These are phyloP conservation scores for Lagopus leucura DNA, from an alignment of 2,113 vertebrate species.

Conservation along the genomic window DNA sequence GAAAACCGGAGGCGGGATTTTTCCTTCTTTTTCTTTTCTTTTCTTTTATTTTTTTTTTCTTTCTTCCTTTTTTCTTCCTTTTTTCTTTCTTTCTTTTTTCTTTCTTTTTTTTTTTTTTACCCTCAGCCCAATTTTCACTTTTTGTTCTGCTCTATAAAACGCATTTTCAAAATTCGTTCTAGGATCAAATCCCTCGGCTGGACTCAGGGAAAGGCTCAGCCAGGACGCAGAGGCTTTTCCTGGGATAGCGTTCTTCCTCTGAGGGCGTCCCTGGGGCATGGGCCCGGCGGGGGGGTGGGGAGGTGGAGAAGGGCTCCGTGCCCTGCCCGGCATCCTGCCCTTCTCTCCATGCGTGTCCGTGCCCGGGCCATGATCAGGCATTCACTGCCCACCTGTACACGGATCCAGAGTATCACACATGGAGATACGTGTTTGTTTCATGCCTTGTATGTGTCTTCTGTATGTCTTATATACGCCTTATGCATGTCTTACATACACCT, in stretches of 20 bases:
- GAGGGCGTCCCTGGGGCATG: too few relatives aligned
- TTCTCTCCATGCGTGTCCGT: background rate
- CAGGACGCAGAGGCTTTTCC: background rate
- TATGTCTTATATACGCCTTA: background rate
- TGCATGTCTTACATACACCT: too few relatives aligned
- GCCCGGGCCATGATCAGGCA: background rate
- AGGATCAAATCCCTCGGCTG: background rate
- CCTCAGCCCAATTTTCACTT: background rate
- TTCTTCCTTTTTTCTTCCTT: too few relatives aligned
- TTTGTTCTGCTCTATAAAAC: background rate
- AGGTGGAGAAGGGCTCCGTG: background rate
- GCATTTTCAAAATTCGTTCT: background rate
- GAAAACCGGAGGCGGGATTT: background rate
- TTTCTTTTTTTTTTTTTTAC: background rate
- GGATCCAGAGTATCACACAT: rapidly evolving
- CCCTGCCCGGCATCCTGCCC: background rate
- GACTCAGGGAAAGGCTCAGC: background rate
- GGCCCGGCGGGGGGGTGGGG: background rate
- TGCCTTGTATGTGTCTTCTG: background rate
- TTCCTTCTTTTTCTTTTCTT: background rate
- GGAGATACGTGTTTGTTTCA: background rate
- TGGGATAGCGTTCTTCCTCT: background rate
- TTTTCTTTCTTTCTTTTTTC: background rate
- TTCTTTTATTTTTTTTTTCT: background rate
- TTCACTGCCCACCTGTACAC: background rate